Percentiles rank a stretch among this genome's conserved stretches.
phyloP scores from a whole-genome alignment of 2,888 invertebrate species.

The Myathropa florea region DNA sequence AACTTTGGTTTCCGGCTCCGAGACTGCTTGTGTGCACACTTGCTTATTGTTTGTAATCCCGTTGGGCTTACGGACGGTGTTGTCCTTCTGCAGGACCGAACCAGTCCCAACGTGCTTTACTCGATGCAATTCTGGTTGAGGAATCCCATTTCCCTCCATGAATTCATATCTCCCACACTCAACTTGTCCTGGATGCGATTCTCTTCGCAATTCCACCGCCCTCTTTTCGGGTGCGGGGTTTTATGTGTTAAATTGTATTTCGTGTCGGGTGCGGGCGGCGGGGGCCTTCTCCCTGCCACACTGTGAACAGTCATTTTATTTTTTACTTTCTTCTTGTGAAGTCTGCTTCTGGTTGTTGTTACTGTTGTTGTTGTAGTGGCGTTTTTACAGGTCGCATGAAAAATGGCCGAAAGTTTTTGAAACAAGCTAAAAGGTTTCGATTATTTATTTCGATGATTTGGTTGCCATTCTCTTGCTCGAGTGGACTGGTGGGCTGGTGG shows the following conservation, averaged over 20 bases:
- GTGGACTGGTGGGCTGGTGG: background rate
- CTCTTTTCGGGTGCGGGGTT: background rate
- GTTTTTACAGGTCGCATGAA: conserved; percentile 64
- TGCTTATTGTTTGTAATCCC: conserved; percentile 42
- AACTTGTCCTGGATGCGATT: background rate
- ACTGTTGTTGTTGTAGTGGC: conserved; percentile 41
- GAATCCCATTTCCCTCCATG: conserved; percentile 26
- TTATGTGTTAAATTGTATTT: conserved; percentile 59
- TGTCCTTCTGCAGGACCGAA: conserved; percentile 23
- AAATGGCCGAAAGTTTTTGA: conserved; percentile 60
- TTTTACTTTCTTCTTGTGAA: background rate
- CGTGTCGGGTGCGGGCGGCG: background rate
- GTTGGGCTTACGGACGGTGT: background rate
- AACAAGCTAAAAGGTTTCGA: conserved; percentile 69
- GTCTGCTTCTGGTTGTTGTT: too few species aligned
- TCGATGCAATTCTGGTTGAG: conserved; percentile 33
- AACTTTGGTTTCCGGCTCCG: conserved; percentile 52
- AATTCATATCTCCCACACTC: background rate
- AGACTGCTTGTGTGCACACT: conserved; percentile 1
- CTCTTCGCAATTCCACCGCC: background rate
- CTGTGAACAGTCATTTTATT: background rate
- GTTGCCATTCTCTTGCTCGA: conserved; percentile 10
- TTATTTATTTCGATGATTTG: conserved; percentile 69
- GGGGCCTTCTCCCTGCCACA: conserved; percentile 28
- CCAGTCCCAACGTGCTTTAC: background rate